Percentiles rank a stretch among this genome's conserved stretches.
These are phyloP conservation scores for Ephestia elutella DNA, from an alignment of 1,140 invertebrate species.

Conservation along the genomic window DNA sequence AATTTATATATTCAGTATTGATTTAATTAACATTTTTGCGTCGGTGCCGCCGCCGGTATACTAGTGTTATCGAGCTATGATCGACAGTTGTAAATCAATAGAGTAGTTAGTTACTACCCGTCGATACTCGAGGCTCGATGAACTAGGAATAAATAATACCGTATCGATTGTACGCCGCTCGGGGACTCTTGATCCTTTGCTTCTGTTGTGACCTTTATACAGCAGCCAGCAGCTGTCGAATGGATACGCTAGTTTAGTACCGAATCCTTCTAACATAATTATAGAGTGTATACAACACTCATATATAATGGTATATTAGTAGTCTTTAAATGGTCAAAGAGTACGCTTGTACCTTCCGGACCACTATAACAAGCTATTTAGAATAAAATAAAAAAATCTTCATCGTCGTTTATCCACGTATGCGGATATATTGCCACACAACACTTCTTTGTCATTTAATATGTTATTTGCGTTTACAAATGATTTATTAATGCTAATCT, in stretches of 20 bases:
- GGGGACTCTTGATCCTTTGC: neutral
- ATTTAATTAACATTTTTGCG: slow-evolving; percentile 13
- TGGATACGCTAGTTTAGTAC: no score
- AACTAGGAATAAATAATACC: neutral
- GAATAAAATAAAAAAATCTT: neutral
- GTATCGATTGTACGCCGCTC: slow-evolving; percentile 12
- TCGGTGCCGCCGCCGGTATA: neutral
- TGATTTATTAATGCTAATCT: slow-evolving; percentile 3
- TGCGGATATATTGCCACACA: neutral
- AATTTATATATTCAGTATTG: neutral
- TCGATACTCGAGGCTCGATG: neutral
- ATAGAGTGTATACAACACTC: no score
- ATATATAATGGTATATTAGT: no score
- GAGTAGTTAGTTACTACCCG: slow-evolving; percentile 13
- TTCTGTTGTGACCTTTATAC: no score
- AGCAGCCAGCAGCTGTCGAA: no score
- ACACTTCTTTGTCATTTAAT: neutral
- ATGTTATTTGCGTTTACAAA: neutral
- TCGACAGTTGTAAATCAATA: slow-evolving; percentile 55
- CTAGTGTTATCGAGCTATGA: slow-evolving; percentile 28
- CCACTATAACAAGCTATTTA: neutral
- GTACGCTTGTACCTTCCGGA: neutral
- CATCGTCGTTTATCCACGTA: neutral
- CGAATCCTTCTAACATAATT: no score
- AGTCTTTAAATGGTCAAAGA: no score